Evolutionary conservation across 2,888 invertebrate genomes (phyloP).

Genomic region (Euplagia quadripunctaria): DNA sequence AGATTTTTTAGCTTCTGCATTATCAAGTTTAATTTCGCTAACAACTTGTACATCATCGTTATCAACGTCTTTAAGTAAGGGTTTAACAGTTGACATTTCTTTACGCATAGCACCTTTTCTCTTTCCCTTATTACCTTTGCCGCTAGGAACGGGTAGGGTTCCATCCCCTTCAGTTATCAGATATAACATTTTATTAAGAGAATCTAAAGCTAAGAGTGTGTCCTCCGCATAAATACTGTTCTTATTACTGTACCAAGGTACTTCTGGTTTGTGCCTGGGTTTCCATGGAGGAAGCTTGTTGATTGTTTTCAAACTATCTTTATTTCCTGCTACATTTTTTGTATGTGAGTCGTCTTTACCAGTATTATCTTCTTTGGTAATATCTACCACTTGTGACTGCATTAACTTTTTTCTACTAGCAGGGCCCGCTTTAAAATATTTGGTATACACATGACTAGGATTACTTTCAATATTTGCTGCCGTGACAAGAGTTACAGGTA

Average conservation of each 20-base stretch:
- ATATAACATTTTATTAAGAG: constrained; percentile 73
- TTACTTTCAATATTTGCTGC: not conserved
- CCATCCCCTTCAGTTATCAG: constrained; percentile 47
- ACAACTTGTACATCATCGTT: constrained; percentile 25
- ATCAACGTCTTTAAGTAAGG: not conserved
- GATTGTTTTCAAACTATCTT: not conserved
- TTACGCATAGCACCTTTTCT: not conserved
- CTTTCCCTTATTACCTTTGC: not conserved
- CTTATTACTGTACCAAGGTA: constrained; percentile 34
- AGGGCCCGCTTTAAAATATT: constrained; percentile 8
- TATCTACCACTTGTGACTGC: not conserved
- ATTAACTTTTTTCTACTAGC: constrained; percentile 16
- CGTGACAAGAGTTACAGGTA: constrained; percentile 37
- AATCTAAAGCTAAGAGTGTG: constrained; percentile 63
- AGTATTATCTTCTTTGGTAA: constrained; percentile 5
- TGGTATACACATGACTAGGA: not conserved
- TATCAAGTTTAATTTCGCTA: not conserved
- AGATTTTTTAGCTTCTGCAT: not conserved
- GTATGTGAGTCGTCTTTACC: constrained; percentile 4
- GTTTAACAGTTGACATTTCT: not conserved
- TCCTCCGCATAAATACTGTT: constrained; percentile 32
- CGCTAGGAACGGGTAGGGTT: not conserved
- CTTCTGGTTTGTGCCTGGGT: constrained; percentile 22
- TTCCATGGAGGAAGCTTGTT: constrained; percentile 27
- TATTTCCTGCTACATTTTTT: not conserved